Base-by-base conservation (phyloP, 1,140 invertebrate species). In the Rhagoletis pomonella region DNA sequence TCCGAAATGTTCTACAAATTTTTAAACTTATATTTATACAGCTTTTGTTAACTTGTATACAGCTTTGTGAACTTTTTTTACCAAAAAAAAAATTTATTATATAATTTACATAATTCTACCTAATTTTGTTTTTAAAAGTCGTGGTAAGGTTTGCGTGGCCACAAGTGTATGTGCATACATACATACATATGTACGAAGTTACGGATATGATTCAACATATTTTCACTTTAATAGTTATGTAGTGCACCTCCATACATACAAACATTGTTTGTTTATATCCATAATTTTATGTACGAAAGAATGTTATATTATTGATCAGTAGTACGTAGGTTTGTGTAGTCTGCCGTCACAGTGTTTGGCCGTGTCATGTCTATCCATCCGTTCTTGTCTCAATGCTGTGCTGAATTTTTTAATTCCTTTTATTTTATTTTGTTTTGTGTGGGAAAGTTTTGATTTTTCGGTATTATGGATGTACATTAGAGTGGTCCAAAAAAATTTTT, bases 401-500 rank as follows among this genome's bases (percentile, higher is more conserved):
- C 12, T 62, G 60, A 62, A 12, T 62, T 17, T 62, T 17, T 62
- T 17, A 4, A 14, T 17, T 14, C 17, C 17, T 62, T 62, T 62
- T 55, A 55, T 10, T 55, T 55, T 55, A 55, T 55, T 55, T 55
- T 2, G 17, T 81, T 81, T n/a, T 81, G 73, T 81, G 73, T 81
- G 73, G 50, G 73, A 81, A 81, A 81, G 47, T 81, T 81, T 55
- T 19, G 47, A 81, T 81, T 81, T 50, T 81, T 81, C 10, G 44
- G 73, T 73, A 44, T 73, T 19, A 29, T 29, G 29, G 29, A 29
- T 29, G 29, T 29, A 29, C 29, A 29, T 29, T 29, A 29, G 29
- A 29, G 29, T 29, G 0, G 29, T 29, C 29, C 29, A 29, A 29
- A 29, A 29, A 29, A 29, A 29, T 29, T 29, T 29, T 29, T 29